A percentile compares a stretch with the other conserved stretches of the same genome.
Evolutionary conservation across 2,888 invertebrate species (phyloP).

Genomic region (Steinernema hermaphroditum): DNA sequence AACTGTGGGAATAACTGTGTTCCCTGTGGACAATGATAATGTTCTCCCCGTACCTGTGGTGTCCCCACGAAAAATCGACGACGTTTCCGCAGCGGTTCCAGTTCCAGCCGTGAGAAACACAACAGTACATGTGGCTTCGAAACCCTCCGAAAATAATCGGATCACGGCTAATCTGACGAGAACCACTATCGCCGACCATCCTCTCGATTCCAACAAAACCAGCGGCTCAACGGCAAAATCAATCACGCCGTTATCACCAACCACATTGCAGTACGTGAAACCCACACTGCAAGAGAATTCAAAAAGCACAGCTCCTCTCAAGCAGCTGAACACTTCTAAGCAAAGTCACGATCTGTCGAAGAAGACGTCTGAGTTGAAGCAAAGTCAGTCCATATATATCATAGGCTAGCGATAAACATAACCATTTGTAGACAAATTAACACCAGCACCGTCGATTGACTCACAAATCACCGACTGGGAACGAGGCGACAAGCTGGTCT

Average conservation of each 20-base stretch:
- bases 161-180: neutral
- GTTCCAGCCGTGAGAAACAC: neutral
- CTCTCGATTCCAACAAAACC: neutral
- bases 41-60: neutral
- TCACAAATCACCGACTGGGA: neutral
- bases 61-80: constrained; percentile 10
- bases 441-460: neutral
- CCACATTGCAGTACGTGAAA: constrained; percentile 1
- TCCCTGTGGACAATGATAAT: no score
- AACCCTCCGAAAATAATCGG: constrained; percentile 22
- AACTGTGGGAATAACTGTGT: no score
- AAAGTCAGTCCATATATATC: no score
- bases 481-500: constrained; percentile 2
- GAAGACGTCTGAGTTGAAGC: no score
- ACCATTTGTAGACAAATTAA: neutral
- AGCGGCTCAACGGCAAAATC: neutral
- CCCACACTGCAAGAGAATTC: neutral
- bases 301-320: neutral
- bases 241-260: constrained; percentile 17
- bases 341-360: no score
- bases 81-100: neutral
- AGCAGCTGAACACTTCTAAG: neutral
- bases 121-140: neutral
- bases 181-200: neutral
- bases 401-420: neutral